Evolutionary conservation across 2,113 vertebrate species (phyloP).

Genomic region (Corythornis vintsioides): DNA sequence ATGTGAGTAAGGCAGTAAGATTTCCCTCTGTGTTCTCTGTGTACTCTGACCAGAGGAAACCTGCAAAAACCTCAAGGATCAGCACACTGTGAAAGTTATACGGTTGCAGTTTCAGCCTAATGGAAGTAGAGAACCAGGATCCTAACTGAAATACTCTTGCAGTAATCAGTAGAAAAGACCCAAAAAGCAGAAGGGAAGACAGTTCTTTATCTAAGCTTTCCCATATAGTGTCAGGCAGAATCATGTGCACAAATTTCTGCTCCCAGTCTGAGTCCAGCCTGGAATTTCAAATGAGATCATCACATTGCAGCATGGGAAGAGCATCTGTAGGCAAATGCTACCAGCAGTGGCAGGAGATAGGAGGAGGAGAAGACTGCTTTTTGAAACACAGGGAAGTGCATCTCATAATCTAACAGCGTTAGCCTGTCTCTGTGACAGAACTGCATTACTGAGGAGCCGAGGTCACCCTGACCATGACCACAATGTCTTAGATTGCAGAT

Average conservation of each 20-base stretch:
- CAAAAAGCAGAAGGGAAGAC: not conserved
- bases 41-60: not conserved
- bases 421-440: not conserved
- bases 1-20: not conserved
- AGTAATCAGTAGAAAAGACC: not conserved
- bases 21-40: not conserved
- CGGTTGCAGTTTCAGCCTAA: not conserved
- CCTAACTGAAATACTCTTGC: not conserved
- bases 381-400: not conserved
- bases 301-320: not conserved
- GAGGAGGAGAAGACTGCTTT: not conserved
- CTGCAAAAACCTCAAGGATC: not conserved
- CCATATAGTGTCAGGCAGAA: not conserved
- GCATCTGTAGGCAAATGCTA: rapidly evolving
- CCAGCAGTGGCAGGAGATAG: not conserved
- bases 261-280: not conserved
- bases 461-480: not conserved
- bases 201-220: not conserved
- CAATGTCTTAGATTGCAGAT: not conserved
- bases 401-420: not conserved
- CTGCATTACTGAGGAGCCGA: not conserved
- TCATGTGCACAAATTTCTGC: not conserved
- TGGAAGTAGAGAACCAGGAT: not conserved
- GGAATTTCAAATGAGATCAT: not conserved
- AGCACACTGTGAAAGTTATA: not conserved